Evolutionary conservation across 2,797 vertebrate species (phyloP).

Genomic region (Moxostoma hubbsi): DNA sequence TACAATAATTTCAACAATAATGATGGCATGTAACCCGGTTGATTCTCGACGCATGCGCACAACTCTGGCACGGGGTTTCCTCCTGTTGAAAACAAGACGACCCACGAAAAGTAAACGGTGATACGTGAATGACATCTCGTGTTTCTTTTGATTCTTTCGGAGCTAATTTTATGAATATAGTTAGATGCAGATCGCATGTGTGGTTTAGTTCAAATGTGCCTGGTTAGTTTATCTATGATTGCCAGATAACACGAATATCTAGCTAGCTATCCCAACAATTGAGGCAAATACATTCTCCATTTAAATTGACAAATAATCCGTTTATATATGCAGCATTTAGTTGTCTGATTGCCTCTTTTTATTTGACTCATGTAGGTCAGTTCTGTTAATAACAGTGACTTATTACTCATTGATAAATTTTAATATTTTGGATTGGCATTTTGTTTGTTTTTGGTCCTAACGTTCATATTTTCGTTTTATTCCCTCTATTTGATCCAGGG

Average conservation of each 20-base stretch:
- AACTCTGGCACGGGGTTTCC: background rate
- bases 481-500: background rate
- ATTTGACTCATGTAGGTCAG: slow-evolving; percentile 2
- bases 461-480: background rate
- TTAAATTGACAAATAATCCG: background rate
- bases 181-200: background rate
- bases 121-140: background rate
- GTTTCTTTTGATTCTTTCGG: background rate
- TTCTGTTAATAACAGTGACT: background rate
- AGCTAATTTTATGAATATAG: too few species aligned
- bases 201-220: background rate
- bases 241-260: background rate
- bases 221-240: background rate
- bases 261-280: background rate
- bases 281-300: background rate
- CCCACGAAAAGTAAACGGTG: slow-evolving; percentile 11
- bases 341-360: background rate
- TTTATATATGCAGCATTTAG: background rate
- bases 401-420: background rate
- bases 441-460: background rate
- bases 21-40: background rate
- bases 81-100: slow-evolving; percentile 46
- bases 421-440: background rate
- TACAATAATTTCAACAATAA: too few species aligned
- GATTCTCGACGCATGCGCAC: slow-evolving; percentile 13